Percentiles rank a stretch among this genome's conserved stretches.
These are phyloP conservation scores for Geotria australis DNA, from an alignment of 2,797 vertebrate genomes.

Conservation along the genomic window DNA sequence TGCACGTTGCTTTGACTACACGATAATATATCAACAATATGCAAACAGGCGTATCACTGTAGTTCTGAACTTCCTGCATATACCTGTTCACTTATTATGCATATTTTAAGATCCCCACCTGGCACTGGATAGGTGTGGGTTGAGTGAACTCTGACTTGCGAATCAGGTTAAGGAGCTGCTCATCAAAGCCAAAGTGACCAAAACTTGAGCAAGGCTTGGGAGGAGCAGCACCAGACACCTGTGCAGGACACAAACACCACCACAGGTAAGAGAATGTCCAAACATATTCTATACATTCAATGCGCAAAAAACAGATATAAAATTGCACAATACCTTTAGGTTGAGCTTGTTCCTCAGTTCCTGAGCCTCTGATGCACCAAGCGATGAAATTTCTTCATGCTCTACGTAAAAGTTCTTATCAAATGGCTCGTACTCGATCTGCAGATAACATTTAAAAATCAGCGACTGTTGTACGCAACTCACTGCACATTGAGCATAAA, in stretches of 20 bases:
- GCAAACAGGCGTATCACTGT: too few species aligned
- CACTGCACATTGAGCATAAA: not conserved
- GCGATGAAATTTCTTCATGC: slow-evolving; percentile 56
- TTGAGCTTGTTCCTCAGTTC: slow-evolving; percentile 76
- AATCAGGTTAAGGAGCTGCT: slow-evolving; percentile 90
- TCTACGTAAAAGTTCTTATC: slow-evolving; percentile 95
- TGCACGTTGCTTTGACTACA: too few species aligned
- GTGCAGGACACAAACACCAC: slow-evolving; percentile 1
- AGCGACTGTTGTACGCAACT: not conserved
- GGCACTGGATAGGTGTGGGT: slow-evolving; percentile 89
- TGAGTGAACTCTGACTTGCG: slow-evolving; percentile 94
- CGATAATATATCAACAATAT: too few species aligned
- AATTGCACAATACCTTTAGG: slow-evolving; percentile 21
- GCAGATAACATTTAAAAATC: slow-evolving; percentile 2
- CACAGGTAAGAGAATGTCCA: not conserved
- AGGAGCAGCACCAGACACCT: slow-evolving; percentile 83
- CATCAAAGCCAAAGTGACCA: slow-evolving; percentile 84
- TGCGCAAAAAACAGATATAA: not conserved
- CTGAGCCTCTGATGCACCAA: slow-evolving; percentile 38
- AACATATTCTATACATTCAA: not conserved
- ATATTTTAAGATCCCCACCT: slow-evolving; percentile 17
- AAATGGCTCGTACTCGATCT: slow-evolving; percentile 93
- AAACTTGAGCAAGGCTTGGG: slow-evolving; percentile 80
- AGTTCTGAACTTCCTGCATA: too few species aligned
- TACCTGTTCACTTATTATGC: too few species aligned